These are phyloP conservation scores for Xenopus borealis DNA, from an alignment of 2,113 vertebrate genomes.

Conservation along the genomic window DNA sequence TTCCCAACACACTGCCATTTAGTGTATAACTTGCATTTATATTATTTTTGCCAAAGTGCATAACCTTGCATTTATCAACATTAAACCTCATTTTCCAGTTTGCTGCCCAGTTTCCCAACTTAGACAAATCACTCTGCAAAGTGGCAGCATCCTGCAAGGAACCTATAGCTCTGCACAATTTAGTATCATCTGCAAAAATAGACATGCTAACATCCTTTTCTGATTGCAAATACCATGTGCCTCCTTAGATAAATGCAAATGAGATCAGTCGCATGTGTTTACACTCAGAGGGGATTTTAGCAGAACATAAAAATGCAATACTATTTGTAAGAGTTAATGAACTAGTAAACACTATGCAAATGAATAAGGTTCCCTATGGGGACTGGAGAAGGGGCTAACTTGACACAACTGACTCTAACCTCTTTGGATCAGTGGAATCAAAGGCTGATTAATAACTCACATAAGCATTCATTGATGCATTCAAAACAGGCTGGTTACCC, in stretches of 20 bases:
- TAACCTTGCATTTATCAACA: no score
- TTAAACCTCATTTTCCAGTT: no score
- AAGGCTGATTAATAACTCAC: constrained; percentile 81
- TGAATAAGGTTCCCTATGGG: constrained; percentile 65
- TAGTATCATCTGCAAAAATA: no score
- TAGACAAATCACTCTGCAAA: no score
- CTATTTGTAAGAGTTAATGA: constrained; percentile 71
- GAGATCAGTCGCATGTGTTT: constrained; percentile 62
- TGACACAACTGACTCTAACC: constrained; percentile 77
- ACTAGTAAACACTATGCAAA: constrained; percentile 71
- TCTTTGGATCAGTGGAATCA: constrained; percentile 83
- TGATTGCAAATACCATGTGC: constrained; percentile 57
- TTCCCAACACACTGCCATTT: no score
- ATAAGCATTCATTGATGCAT: constrained; percentile 76
- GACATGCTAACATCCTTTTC: constrained; percentile 48
- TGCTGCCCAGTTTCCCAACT: no score
- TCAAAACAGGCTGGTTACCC: constrained; percentile 49
- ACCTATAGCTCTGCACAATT: no score
- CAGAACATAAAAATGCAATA: constrained; percentile 61
- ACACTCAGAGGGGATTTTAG: constrained; percentile 56
- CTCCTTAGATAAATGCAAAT: constrained; percentile 63
- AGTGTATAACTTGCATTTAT: no score
- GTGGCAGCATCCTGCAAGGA: no score
- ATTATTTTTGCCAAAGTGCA: no score
- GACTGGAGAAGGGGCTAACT: constrained; percentile 74